Conservation (phyloP, 1,140 invertebrate species). For the Pogonognathellus flavescens region DNA sequence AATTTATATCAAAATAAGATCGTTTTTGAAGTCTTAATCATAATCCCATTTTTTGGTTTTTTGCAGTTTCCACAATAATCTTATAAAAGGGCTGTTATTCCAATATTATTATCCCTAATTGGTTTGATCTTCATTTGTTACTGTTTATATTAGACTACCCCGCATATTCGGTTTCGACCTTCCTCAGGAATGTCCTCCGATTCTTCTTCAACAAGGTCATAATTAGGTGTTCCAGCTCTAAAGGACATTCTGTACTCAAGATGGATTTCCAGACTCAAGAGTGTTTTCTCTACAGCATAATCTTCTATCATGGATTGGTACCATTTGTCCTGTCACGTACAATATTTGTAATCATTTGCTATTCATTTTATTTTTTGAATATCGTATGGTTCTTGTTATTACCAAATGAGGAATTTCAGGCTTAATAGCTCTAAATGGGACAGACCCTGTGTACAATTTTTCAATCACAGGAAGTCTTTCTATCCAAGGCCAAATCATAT, state of each 20-base stretch:
- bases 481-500: slow-evolving; percentile 58
- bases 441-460: not conserved
- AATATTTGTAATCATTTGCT: not conserved
- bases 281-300: slow-evolving; percentile 77
- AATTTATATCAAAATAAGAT: no score
- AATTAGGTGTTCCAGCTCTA: slow-evolving; percentile 77
- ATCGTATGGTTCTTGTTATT: no score
- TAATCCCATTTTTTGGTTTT: no score
- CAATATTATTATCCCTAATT: no score
- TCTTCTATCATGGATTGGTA: slow-evolving; percentile 79
- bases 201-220: slow-evolving; percentile 73
- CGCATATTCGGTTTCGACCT: no score
- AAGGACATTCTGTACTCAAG: slow-evolving; percentile 80
- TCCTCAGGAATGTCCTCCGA: not conserved
- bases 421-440: slow-evolving; percentile 57
- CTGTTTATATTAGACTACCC: no score
- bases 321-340: slow-evolving; percentile 77
- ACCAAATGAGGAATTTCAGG: slow-evolving; percentile 70
- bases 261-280: slow-evolving; percentile 78
- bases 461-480: slow-evolving; percentile 20
- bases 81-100: no score
- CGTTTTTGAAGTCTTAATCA: no score
- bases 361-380: not conserved
- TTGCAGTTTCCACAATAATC: no score
- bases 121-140: no score